These are phyloP conservation scores for Hydrotaea diabolus DNA, from an alignment of 2,888 invertebrate species.

Conservation along the genomic window DNA sequence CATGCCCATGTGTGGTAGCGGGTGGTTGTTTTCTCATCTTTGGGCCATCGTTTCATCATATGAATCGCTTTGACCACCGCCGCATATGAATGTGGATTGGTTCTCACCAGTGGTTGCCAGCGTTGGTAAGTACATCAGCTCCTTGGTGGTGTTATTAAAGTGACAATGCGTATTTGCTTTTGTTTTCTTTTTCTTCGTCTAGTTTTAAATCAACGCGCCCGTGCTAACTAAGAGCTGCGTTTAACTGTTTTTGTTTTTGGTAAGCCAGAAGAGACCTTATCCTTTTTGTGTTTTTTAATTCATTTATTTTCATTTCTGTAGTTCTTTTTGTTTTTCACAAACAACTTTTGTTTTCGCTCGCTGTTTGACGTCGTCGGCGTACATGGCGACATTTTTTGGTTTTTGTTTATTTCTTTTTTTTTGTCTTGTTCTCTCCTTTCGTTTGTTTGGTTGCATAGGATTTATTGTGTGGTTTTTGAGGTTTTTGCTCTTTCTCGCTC, in stretches of 20 bases:
- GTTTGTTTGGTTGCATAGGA: slow-evolving; percentile 16
- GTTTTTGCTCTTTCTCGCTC: background rate
- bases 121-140: slow-evolving; percentile 4
- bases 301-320: background rate
- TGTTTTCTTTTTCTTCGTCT: background rate
- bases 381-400: slow-evolving; percentile 23
- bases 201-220: background rate
- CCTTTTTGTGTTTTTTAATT: slow-evolving; percentile 1
- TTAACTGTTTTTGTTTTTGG: slow-evolving; percentile 23
- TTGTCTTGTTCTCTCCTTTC: background rate
- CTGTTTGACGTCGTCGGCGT: background rate
- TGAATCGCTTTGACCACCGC: slow-evolving; percentile 4
- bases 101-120: slow-evolving; percentile 13
- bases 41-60: slow-evolving; percentile 29
- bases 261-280: background rate
- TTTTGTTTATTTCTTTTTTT: background rate
- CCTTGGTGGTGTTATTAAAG: slow-evolving; percentile 27
- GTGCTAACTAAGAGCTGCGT: slow-evolving; percentile 19
- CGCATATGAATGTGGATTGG: slow-evolving; percentile 2
- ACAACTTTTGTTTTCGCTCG: slow-evolving; percentile 24
- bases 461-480: slow-evolving; percentile 32
- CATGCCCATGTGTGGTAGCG: background rate
- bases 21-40: background rate
- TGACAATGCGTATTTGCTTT: slow-evolving; percentile 2
- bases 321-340: background rate